These are phyloP conservation scores for Caenorhabditis sp. DNA, from an alignment of 2,888 invertebrate species.

Conservation along the genomic window DNA sequence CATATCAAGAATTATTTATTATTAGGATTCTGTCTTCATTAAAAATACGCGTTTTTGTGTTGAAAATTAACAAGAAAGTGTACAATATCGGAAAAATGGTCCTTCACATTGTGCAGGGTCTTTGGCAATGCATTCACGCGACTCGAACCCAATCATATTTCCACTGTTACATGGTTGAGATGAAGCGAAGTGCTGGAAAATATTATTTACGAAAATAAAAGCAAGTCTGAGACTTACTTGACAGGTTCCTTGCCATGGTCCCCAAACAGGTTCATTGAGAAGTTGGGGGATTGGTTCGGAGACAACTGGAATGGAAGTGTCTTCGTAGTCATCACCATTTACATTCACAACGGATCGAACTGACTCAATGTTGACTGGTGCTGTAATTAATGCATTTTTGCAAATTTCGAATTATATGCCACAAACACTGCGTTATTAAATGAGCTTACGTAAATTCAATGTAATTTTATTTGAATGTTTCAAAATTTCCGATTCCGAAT, in stretches of 20 bases:
- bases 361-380: conserved; percentile 20
- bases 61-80: conserved; percentile 40
- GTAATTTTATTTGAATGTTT: too few relatives aligned
- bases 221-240: conserved; percentile 43
- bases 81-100: conserved; percentile 70
- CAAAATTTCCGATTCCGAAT: background rate
- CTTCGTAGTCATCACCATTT: conserved; percentile 38
- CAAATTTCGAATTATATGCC: background rate
- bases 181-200: conserved; percentile 66
- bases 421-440: too few relatives aligned
- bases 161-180: conserved; percentile 68
- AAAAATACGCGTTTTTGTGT: background rate
- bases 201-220: background rate
- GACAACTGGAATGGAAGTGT: conserved; percentile 15
- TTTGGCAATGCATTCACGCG: conserved; percentile 69
- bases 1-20: conserved; percentile 1
- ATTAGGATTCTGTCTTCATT: background rate
- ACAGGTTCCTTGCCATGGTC: conserved; percentile 64
- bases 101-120: conserved; percentile 67
- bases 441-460: too few relatives aligned
- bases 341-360: conserved; percentile 28
- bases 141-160: conserved; percentile 69
- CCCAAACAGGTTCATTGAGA: conserved; percentile 58
- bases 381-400: conserved; percentile 8
- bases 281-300: conserved; percentile 8